Percentiles rank a stretch among this genome's conserved stretches.
Evolutionary conservation across 2,113 vertebrate genomes (phyloP).

Genomic region (Psilopsiagon aymara): DNA sequence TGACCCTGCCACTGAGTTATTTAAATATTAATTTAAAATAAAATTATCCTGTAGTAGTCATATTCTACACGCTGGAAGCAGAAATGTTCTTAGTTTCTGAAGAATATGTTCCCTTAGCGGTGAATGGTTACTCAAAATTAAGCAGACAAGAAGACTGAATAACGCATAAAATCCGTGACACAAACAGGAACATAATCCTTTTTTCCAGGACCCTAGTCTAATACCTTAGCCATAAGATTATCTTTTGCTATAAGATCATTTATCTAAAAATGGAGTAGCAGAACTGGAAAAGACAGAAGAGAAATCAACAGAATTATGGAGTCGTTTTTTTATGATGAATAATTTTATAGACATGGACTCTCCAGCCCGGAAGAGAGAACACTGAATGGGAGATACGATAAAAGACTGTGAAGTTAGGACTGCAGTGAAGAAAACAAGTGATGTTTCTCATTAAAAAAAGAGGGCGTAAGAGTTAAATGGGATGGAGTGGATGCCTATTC

Average conservation of each 20-base stretch:
- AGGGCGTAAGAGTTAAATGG: background rate
- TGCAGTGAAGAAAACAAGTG: background rate
- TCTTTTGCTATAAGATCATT: background rate
- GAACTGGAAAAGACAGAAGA: background rate
- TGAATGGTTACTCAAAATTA: conserved; percentile 9
- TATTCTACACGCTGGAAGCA: background rate
- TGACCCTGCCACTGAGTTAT: background rate
- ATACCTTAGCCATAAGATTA: background rate
- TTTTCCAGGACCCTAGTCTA: background rate
- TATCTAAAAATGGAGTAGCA: background rate
- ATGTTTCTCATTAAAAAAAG: background rate
- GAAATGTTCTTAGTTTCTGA: background rate
- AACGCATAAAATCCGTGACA: background rate
- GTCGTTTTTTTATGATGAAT: background rate
- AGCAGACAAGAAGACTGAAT: background rate
- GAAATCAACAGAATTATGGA: background rate
- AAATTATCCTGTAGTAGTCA: background rate
- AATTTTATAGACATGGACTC: background rate
- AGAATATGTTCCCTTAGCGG: background rate
- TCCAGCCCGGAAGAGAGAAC: background rate
- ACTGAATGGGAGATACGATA: background rate
- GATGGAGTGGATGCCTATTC: background rate
- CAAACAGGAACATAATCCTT: background rate
- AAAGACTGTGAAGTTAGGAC: background rate
- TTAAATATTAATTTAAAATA: background rate